Evolutionary conservation across 2,113 vertebrate genomes (phyloP).

Genomic region (Cromileptes altivelis): DNA sequence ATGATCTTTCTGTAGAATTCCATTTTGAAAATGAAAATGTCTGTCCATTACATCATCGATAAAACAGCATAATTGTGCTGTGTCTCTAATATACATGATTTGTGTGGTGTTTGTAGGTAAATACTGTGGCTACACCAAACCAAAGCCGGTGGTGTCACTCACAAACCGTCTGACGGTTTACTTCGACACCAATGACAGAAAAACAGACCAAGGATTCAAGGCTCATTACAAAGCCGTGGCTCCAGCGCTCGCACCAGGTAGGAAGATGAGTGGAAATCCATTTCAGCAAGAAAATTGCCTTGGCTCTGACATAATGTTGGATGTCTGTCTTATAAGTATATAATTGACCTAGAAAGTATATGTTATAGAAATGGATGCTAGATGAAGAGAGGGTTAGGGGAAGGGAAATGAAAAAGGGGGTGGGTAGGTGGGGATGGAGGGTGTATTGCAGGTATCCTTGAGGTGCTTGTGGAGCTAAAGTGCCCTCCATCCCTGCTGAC

Average conservation of each 20-base stretch:
- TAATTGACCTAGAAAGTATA: constrained; percentile 73
- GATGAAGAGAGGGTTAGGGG: constrained; percentile 5
- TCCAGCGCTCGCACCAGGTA: constrained; percentile 76
- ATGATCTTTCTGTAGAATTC: background rate
- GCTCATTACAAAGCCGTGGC: constrained; percentile 80
- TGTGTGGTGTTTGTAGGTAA: constrained; percentile 71
- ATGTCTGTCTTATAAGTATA: constrained; percentile 26
- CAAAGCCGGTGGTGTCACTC: constrained; percentile 77
- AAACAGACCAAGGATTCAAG: constrained; percentile 82
- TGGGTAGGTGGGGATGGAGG: background rate
- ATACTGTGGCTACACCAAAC: constrained; percentile 81
- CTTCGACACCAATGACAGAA: constrained; percentile 82
- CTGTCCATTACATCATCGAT: background rate
- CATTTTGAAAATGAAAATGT: background rate
- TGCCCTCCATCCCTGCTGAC: constrained; percentile 51
- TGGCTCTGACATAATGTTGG: constrained; percentile 24
- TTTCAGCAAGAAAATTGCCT: constrained; percentile 35
- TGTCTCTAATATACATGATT: background rate
- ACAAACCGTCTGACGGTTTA: constrained; percentile 79
- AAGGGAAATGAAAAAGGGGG: constrained; percentile 27
- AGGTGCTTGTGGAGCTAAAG: constrained; percentile 64
- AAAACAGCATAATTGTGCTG: background rate
- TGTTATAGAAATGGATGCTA: constrained; percentile 2
- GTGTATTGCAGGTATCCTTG: constrained; percentile 55
- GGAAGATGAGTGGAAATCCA: constrained; percentile 31